A percentile compares a stretch with the other conserved stretches of the same genome.
These are phyloP conservation scores for Xenopus tropicalis DNA, from an alignment of 2,113 vertebrate genomes.

Conservation along the genomic window DNA sequence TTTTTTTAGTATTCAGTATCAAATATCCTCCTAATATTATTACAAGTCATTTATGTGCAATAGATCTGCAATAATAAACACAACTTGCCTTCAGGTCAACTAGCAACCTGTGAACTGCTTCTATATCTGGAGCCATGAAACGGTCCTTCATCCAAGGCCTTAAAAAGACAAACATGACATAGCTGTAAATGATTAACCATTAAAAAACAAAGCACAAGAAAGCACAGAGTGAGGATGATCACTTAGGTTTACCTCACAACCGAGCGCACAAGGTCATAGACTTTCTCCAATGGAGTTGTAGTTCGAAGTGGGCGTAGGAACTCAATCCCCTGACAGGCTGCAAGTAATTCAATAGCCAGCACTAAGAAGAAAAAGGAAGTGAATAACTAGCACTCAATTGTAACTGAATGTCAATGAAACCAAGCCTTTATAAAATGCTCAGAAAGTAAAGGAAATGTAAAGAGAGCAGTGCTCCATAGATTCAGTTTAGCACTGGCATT, in stretches of 20 bases:
- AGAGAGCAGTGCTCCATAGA: too few relatives aligned
- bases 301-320: conserved; percentile 93
- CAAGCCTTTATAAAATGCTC: not conserved
- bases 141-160: conserved; percentile 98
- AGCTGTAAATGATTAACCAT: conserved; percentile 53
- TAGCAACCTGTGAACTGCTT: conserved; percentile 82
- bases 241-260: conserved; percentile 85
- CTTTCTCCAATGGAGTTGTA: conserved; percentile 95
- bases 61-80: too few relatives aligned
- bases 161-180: conserved; percentile 23
- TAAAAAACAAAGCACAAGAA: not conserved
- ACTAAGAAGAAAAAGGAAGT: conserved; percentile 63
- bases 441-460: too few relatives aligned
- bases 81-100: conserved; percentile 83
- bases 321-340: conserved; percentile 96
- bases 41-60: too few relatives aligned
- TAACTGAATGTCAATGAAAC: not conserved
- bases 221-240: conserved; percentile 39
- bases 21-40: too few relatives aligned
- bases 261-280: conserved; percentile 93
- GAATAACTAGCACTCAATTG: fast-evolving
- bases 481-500: too few relatives aligned
- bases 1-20: too few relatives aligned
- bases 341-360: conserved; percentile 89
- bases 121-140: conserved; percentile 95